Conservation (phyloP, 1,140 invertebrate species). For the Portunus trituberculatus region DNA sequence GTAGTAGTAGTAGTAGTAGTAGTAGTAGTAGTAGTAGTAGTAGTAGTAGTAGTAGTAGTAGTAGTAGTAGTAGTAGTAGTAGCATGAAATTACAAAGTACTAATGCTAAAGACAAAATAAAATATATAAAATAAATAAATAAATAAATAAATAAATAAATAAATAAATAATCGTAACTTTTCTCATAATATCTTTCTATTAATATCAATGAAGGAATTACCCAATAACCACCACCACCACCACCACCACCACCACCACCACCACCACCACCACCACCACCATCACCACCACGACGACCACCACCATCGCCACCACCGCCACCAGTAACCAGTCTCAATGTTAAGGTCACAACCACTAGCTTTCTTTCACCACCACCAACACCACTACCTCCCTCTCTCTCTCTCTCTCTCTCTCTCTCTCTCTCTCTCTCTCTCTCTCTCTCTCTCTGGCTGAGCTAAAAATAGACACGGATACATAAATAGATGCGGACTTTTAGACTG, state of each 20-base stretch:
- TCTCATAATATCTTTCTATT: no score
- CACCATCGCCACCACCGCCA: background rate
- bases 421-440: no score
- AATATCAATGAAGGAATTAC: no score
- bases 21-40: constrained; percentile 12
- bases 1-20: background rate
- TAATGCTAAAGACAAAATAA: background rate
- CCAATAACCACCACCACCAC: no score
- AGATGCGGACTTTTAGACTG: no score
- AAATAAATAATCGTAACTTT: no score
- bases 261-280: background rate
- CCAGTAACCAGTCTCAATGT: constrained; percentile 9
- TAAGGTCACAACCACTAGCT: background rate
- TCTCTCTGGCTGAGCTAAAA: no score
- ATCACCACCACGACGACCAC: background rate
- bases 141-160: no score
- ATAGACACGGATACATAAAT: no score
- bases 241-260: no score
- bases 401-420: background rate
- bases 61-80: background rate
- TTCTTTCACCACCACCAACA: background rate
- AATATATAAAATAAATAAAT: no score
- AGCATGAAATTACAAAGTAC: background rate
- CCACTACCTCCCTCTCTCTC: background rate
- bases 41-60: constrained; percentile 23